Evolutionary conservation across 1,140 invertebrate genomes (phyloP).

Genomic region (Lepidostoma basale): DNA sequence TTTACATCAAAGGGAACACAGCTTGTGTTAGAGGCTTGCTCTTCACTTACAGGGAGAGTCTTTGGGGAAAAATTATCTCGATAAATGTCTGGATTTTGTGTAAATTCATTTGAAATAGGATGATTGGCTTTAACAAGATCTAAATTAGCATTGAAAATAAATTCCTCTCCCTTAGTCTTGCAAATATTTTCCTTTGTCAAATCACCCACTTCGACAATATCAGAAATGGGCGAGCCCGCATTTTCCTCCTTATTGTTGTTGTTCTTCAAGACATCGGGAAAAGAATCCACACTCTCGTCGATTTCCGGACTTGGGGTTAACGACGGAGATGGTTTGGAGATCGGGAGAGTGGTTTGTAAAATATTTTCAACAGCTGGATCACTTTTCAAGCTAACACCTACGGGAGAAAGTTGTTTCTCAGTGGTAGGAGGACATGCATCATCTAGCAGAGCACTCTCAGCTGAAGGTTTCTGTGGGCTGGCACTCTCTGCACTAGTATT

Average conservation of each 20-base stretch:
- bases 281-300: background rate
- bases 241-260: constrained; percentile 17
- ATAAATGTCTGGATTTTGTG: background rate
- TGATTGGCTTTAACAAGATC: too few species aligned
- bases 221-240: background rate
- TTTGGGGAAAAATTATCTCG: background rate
- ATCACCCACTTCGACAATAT: background rate
- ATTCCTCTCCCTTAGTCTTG: too few species aligned
- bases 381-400: background rate
- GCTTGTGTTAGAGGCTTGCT: background rate
- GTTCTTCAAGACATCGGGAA: constrained; percentile 10
- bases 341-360: background rate
- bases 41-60: background rate
- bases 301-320: background rate
- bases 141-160: too few species aligned
- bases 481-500: constrained; percentile 52
- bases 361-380: background rate
- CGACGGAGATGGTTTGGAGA: background rate
- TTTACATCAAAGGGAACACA: background rate
- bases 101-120: too few species aligned
- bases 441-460: background rate
- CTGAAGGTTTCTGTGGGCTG: constrained; percentile 9
- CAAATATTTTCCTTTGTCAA: background rate
- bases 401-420: background rate
- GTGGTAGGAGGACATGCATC: background rate